Evolutionary conservation across 2,888 invertebrate genomes (phyloP), one percentile per base, ranked within the genome.

Genomic region (Pheosia tremula): DNA sequence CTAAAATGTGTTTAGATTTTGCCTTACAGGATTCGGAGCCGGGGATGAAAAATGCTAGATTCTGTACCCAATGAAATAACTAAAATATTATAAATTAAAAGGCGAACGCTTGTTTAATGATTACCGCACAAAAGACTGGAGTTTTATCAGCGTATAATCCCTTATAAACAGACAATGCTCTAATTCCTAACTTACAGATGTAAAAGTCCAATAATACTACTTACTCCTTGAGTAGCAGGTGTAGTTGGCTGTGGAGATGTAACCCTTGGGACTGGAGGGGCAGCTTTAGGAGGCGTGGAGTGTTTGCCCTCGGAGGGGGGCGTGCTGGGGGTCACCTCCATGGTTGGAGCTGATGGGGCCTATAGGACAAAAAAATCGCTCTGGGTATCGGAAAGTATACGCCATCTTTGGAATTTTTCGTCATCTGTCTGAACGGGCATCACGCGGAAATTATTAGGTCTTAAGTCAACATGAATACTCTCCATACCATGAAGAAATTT

Each of bases 271-370:
- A 70, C 60, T 45, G 71, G 66, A 11, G 77, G 75, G 0, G 75
- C 68, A 0, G 72, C 71, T 36, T 75, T 81, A 0, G 82, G 74
- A 6, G 83, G 75, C 0, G 83, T 69, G 0, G 81, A 70, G 0
- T 82, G 77, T 52, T 80, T 76, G 0, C 77, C 66, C 5, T 75
- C 75, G 0, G 81, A 59, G 24, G 68, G 37, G 0, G 91, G 90
- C 0, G 91, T 89, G 66, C 89, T 87, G 2, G 91, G 90, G 0
- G 90, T 90, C 56, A 91, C 85, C 59, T 90, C 90, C 90, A 90
- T 89, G 0, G 72, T 74, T 0, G 91, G 90, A 5, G 88, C 81
- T 13, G 75, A 50, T 47, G 86, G 85, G 0, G 85, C 85, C 86
- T 85, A 64, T 11, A 10, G 39, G 50, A 57, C 24, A 62, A 41